phyloP scores from a whole-genome alignment of 2,797 vertebrate species.

The Mustela erminea region DNA sequence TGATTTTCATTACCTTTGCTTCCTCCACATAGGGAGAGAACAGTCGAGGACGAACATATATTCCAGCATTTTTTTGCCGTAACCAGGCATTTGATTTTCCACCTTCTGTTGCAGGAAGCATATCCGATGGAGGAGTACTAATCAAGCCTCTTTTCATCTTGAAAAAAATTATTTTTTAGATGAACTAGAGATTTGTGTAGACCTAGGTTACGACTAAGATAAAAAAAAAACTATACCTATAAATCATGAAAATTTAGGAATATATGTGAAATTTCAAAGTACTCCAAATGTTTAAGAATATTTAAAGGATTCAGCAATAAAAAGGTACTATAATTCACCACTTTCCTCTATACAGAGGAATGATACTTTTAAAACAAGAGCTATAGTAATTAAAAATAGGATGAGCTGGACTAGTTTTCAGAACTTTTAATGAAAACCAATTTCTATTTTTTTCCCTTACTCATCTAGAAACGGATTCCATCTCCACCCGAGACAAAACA shows the following conservation, averaged over 20 bases:
- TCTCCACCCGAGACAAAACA: background rate
- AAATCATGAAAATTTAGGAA: constrained; percentile 49
- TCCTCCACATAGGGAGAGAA: constrained; percentile 99
- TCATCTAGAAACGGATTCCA: constrained; percentile 21
- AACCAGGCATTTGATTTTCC: constrained; percentile 98
- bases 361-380: background rate
- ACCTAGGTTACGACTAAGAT: constrained; percentile 13
- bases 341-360: constrained; percentile 44
- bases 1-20: constrained; percentile 94
- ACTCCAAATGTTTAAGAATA: constrained; percentile 45
- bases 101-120: constrained; percentile 97
- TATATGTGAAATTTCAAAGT: constrained; percentile 39
- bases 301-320: constrained; percentile 55
- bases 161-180: constrained; percentile 60
- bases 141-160: constrained; percentile 99
- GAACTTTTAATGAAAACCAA: constrained; percentile 21
- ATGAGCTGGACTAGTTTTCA: background rate
- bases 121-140: constrained; percentile 98
- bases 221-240: constrained; percentile 64
- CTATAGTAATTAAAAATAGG: constrained; percentile 16
- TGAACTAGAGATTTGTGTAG: constrained; percentile 13
- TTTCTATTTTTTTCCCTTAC: background rate
- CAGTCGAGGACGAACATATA: constrained; percentile 97
- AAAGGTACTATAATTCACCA: background rate
- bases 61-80: constrained; percentile 97